These are phyloP conservation scores for Osmerus mordax DNA, from an alignment of 2,113 vertebrate genomes.

Conservation along the genomic window DNA sequence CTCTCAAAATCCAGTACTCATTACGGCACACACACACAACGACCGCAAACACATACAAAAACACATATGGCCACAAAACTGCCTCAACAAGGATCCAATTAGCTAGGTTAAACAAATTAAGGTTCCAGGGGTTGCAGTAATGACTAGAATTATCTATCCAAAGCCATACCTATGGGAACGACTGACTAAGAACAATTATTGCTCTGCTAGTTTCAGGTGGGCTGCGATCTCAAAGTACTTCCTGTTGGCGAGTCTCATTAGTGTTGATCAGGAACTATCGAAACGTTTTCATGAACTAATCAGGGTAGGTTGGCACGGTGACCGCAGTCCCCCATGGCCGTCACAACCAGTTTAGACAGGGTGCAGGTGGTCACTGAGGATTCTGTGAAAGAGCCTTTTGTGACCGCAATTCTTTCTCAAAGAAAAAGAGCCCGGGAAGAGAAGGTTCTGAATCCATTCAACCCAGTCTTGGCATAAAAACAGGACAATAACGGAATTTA, in stretches of 20 bases:
- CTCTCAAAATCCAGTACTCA: no score
- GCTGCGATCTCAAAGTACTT: background rate
- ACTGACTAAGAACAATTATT: no score
- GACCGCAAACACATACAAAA: background rate
- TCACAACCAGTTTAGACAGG: conserved; percentile 37
- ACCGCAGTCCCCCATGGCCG: conserved; percentile 30
- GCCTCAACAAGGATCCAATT: background rate
- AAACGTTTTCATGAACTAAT: conserved; percentile 23
- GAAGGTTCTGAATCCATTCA: conserved; percentile 6
- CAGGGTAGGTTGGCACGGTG: conserved; percentile 37
- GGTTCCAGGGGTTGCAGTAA: no score
- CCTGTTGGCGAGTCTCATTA: conserved; percentile 28
- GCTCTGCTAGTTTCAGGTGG: no score
- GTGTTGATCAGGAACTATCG: conserved; percentile 34
- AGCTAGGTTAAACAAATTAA: background rate
- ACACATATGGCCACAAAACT: background rate
- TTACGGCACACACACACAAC: background rate
- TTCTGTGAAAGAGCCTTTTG: conserved; percentile 6
- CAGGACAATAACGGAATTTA: background rate
- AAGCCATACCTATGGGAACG: no score
- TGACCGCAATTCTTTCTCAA: background rate
- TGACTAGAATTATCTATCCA: no score
- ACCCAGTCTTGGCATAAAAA: background rate
- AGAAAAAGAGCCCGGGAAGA: background rate
- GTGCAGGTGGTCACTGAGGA: background rate